These are phyloP conservation scores for Myiagra hebetior DNA, from an alignment of 2,113 vertebrate species.

Conservation along the genomic window DNA sequence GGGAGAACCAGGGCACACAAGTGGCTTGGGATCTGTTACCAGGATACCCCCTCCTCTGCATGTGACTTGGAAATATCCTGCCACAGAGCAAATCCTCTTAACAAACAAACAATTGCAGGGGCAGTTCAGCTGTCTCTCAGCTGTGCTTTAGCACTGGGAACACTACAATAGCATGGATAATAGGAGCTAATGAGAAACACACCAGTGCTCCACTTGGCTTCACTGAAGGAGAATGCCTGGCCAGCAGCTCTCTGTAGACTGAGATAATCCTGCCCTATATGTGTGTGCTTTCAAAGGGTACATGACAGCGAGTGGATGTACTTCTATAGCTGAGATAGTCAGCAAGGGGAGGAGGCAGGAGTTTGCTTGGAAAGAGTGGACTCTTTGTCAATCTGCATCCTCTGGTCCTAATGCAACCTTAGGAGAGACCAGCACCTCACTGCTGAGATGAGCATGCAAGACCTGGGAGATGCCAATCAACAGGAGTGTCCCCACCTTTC, in stretches of 20 bases:
- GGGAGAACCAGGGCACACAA: not conserved
- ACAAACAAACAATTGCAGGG: not conserved
- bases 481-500: not conserved
- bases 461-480: not conserved
- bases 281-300: not conserved
- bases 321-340: not conserved
- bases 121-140: not conserved
- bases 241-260: not conserved
- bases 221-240: not conserved
- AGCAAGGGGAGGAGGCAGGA: not conserved
- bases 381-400: not conserved
- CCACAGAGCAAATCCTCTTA: conserved; percentile 1
- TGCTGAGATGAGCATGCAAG: not conserved
- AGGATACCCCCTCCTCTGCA: not conserved
- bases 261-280: not conserved
- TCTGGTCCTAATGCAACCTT: not conserved
- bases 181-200: not conserved
- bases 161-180: not conserved
- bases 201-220: not conserved
- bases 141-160: not conserved
- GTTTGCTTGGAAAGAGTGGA: not conserved
- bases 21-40: not conserved
- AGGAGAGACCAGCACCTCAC: not conserved
- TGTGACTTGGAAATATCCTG: not conserved
- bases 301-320: rapidly evolving